Conservation (phyloP, 2,797 vertebrate species). For the Sebastes reedi region DNA sequence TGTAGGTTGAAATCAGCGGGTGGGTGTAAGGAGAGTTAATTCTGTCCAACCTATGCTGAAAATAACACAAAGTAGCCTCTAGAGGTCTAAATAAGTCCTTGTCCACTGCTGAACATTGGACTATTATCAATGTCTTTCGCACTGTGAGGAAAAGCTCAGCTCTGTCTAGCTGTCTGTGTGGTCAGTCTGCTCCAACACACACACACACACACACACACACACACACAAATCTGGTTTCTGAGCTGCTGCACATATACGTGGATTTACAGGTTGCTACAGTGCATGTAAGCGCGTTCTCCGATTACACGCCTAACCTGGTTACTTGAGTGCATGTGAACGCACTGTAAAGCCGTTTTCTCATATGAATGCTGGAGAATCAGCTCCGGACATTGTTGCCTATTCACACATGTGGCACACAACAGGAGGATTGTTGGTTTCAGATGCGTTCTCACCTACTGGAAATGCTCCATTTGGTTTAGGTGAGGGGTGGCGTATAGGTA, state of each 20-base stretch:
- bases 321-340: neutral
- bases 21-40: neutral
- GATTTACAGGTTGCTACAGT: neutral
- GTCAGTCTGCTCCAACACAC: too few species aligned
- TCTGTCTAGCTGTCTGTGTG: neutral
- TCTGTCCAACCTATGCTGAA: neutral
- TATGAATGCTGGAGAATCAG: too few species aligned
- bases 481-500: too few species aligned
- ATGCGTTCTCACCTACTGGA: too few species aligned
- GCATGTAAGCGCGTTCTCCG: neutral
- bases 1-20: neutral
- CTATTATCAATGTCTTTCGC: neutral
- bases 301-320: neutral
- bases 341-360: too few species aligned
- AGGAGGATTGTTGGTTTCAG: too few species aligned
- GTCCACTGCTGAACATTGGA: neutral
- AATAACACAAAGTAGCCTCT: neutral
- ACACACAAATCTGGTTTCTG: neutral
- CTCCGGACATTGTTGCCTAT: too few species aligned
- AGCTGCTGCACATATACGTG: neutral
- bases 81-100: neutral
- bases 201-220: neutral
- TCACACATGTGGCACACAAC: too few species aligned
- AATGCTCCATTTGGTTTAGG: too few species aligned
- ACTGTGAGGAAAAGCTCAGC: neutral